Evolutionary conservation across 2,113 vertebrate species (phyloP).

Genomic region (Tetraodon nigroviridis): DNA sequence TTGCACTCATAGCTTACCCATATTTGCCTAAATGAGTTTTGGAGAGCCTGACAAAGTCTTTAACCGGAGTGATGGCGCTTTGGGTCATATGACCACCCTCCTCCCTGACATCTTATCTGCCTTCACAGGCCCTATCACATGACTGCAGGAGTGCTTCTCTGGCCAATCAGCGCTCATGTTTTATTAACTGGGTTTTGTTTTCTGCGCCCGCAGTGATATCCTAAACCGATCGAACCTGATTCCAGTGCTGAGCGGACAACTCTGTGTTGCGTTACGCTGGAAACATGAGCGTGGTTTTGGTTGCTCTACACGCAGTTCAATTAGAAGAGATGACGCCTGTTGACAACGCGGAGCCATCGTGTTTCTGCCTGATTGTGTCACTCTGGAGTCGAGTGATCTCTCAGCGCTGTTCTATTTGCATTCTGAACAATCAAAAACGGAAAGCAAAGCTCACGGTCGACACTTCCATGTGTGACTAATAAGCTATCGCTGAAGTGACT

Average conservation of each 20-base stretch:
- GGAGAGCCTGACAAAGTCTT: too few species aligned
- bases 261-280: conserved; percentile 7
- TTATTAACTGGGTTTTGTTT: conserved; percentile 62
- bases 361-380: background rate
- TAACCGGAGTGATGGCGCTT: background rate
- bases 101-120: conserved; percentile 4
- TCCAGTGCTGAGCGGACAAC: conserved; percentile 46
- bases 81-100: background rate
- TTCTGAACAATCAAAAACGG: background rate
- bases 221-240: conserved; percentile 45
- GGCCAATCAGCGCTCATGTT: conserved; percentile 56
- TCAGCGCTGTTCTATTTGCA: background rate
- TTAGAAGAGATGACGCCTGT: background rate
- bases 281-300: conserved; percentile 4
- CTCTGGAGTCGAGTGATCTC: background rate
- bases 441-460: background rate
- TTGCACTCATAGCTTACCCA: background rate
- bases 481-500: conserved; percentile 25
- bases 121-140: conserved; percentile 18
- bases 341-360: background rate
- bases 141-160: conserved; percentile 21
- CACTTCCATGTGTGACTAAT: conserved; percentile 36
- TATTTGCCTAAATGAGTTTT: too few species aligned
- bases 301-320: conserved; percentile 1
- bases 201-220: conserved; percentile 55